phyloP scores from a whole-genome alignment of 2,797 vertebrate genomes.

The Mus caroli region DNA sequence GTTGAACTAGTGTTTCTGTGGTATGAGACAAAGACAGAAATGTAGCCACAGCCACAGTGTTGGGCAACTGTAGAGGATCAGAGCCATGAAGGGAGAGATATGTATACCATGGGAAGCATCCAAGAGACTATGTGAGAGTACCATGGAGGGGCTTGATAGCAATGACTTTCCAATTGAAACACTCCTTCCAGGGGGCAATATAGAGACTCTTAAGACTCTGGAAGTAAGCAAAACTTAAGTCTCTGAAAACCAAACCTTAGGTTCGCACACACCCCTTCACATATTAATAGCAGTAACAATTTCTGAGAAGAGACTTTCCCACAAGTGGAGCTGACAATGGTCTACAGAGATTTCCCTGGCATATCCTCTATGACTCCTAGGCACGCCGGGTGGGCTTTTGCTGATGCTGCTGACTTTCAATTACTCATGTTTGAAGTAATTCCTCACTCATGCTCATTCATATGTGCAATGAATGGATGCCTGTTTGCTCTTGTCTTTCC shows the following conservation, averaged over 20 bases:
- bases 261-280: not conserved
- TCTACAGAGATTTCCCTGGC: not conserved
- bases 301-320: not conserved
- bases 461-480: too few species aligned
- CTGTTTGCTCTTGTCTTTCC: not conserved
- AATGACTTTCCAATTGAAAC: not conserved
- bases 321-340: not conserved
- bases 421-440: not conserved
- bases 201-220: not conserved
- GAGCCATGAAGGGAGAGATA: not conserved
- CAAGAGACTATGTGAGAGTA: not conserved
- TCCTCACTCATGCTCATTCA: not conserved
- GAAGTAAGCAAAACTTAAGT: not conserved
- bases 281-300: not conserved
- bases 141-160: too few species aligned
- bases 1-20: not conserved
- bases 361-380: not conserved
- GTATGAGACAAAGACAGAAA: not conserved
- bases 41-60: not conserved
- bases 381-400: not conserved
- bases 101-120: too few species aligned
- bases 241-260: not conserved
- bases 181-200: too few species aligned
- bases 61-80: not conserved
- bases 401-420: not conserved